Conservation (phyloP, 2,797 vertebrate genomes). For the Neostethus bicornis region DNA sequence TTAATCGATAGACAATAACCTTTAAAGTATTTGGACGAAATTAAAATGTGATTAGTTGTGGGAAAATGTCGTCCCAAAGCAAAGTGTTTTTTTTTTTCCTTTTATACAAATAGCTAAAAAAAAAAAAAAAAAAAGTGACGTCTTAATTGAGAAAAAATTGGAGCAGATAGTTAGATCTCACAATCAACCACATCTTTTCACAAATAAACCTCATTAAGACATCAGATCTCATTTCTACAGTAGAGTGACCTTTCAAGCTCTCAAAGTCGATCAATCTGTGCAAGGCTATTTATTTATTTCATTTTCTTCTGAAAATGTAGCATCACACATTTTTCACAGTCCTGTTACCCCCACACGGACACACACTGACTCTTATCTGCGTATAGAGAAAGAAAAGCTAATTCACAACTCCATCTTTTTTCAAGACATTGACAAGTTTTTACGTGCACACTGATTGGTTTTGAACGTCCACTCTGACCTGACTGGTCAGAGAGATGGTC, state of each 20-base stretch:
- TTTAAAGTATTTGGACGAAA: constrained; percentile 8
- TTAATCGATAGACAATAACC: not conserved
- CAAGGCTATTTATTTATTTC: constrained; percentile 39
- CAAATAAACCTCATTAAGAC: too few species aligned
- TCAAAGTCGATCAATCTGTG: constrained; percentile 35
- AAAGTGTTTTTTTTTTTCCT: not conserved
- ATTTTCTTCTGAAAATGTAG: constrained; percentile 35
- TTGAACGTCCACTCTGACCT: constrained; percentile 63
- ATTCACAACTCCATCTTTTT: constrained; percentile 75
- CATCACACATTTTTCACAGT: constrained; percentile 43
- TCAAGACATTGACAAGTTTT: constrained; percentile 74
- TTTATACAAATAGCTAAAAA: not conserved
- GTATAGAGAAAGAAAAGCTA: constrained; percentile 62
- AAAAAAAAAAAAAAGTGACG: too few species aligned
- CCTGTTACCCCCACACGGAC: constrained; percentile 22
- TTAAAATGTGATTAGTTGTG: not conserved
- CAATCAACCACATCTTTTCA: constrained; percentile 9
- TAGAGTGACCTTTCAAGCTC: too few species aligned
- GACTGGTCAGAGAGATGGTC: constrained; percentile 34
- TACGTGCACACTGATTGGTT: constrained; percentile 75
- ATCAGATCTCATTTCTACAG: too few species aligned
- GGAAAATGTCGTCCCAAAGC: not conserved
- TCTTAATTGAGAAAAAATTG: constrained; percentile 1
- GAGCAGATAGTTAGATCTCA: constrained; percentile 9
- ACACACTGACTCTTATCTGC: constrained; percentile 36